Evolutionary conservation across 2,888 invertebrate genomes (phyloP).

Genomic region (Pseudococcus jackbeardsleyi): DNA sequence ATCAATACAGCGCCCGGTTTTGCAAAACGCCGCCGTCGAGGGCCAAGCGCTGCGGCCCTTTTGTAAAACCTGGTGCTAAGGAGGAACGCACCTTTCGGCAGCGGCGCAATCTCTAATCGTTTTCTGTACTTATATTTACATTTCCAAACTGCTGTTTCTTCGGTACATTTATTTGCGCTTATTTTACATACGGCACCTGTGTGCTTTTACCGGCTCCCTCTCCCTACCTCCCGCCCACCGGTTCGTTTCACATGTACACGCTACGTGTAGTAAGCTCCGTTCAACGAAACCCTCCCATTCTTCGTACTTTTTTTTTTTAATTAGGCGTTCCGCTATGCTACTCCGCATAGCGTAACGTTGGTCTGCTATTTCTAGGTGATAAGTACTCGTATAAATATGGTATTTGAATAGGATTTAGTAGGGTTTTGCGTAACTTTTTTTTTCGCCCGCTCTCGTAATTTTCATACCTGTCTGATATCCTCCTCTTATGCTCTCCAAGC

Average conservation of each 20-base stretch:
- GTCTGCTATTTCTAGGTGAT: neutral
- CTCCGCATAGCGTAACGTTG: neutral
- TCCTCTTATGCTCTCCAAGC: neutral
- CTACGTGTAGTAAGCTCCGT: too few species aligned
- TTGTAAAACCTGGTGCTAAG: slow-evolving; percentile 24
- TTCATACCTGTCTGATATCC: neutral
- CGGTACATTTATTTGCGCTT: slow-evolving; percentile 48
- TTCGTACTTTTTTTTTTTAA: neutral
- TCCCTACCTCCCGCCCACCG: neutral
- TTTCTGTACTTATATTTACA: slow-evolving; percentile 51
- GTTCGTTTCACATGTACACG: neutral
- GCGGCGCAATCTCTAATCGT: slow-evolving; percentile 50
- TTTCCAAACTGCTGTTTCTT: slow-evolving; percentile 45
- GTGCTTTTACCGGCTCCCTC: slow-evolving; percentile 6
- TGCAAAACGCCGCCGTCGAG: slow-evolving; percentile 57
- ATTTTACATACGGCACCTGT: slow-evolving; percentile 53
- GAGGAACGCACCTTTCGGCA: slow-evolving; percentile 8
- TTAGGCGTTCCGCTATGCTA: neutral
- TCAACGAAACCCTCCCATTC: neutral
- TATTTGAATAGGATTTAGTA: slow-evolving; percentile 31
- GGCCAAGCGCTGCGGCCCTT: slow-evolving; percentile 62
- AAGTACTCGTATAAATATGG: slow-evolving; percentile 34
- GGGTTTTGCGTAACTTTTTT: neutral
- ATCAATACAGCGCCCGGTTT: slow-evolving; percentile 65
- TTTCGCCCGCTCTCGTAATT: neutral